These are phyloP conservation scores for Bombus vancouverensis DNA, from an alignment of 1,140 invertebrate species.

Conservation along the genomic window DNA sequence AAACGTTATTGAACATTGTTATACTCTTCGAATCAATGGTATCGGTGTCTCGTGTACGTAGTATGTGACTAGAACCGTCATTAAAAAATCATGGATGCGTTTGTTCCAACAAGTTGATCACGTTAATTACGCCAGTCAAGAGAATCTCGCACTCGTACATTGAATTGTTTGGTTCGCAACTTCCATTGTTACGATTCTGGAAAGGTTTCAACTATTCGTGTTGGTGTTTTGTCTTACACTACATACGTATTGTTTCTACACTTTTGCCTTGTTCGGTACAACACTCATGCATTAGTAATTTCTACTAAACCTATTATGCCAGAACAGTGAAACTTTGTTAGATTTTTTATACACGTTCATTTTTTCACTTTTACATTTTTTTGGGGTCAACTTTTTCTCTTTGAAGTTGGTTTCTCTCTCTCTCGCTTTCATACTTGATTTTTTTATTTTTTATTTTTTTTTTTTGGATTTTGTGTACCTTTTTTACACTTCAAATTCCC, in stretches of 20 bases:
- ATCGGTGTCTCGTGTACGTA: no score
- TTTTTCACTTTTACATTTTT: neutral
- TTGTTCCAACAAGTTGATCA: constrained; percentile 32
- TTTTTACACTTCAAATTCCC: neutral
- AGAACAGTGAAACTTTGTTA: neutral
- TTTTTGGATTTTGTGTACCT: neutral
- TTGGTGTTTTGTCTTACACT: neutral
- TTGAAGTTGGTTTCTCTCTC: neutral
- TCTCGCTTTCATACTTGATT: neutral
- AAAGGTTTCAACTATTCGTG: neutral
- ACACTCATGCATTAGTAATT: neutral
- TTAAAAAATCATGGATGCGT: neutral
- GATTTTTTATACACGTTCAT: neutral
- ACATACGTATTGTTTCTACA: neutral
- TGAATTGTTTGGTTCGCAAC: constrained; percentile 30
- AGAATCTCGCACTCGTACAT: neutral
- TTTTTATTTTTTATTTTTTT: neutral
- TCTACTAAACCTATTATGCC: neutral
- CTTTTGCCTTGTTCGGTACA: neutral
- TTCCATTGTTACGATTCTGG: neutral
- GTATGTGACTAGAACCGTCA: neutral
- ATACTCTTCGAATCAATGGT: no score
- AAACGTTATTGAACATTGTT: no score
- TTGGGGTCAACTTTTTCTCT: neutral
- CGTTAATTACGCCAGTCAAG: constrained; percentile 17